Conservation (phyloP, 2,113 vertebrate genomes). For the Octodon degus region DNA sequence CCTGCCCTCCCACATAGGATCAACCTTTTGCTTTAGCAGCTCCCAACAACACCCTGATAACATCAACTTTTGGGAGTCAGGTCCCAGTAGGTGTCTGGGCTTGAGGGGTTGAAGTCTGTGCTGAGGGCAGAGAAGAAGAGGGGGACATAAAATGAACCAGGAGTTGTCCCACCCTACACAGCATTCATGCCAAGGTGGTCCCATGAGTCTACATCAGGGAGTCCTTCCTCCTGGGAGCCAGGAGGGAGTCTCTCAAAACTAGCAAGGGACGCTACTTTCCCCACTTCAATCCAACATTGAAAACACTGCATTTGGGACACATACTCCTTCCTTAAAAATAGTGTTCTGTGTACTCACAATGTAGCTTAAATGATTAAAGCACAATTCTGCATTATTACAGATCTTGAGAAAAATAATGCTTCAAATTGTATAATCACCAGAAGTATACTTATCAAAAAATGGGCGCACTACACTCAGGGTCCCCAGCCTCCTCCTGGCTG, state of each 20-base stretch:
- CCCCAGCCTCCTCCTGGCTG: no score
- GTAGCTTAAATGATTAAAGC: conserved; percentile 79
- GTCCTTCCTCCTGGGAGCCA: background rate
- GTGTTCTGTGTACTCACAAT: background rate
- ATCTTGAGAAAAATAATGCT: conserved; percentile 88
- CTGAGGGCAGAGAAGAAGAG: background rate
- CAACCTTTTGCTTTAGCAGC: no score
- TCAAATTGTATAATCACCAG: background rate
- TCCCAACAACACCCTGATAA: no score
- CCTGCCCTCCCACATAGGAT: no score
- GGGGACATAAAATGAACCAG: background rate
- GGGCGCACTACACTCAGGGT: no score
- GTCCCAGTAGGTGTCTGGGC: background rate
- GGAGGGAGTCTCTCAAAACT: background rate
- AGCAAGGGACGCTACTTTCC: background rate
- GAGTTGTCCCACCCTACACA: background rate
- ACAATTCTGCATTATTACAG: conserved; percentile 92
- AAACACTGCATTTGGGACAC: no score
- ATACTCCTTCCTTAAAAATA: background rate
- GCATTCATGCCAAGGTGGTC: background rate
- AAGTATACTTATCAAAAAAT: background rate
- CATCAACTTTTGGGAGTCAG: no score
- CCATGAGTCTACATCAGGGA: background rate
- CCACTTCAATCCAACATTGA: background rate
- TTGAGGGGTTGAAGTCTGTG: background rate